These are phyloP conservation scores for Origma solitaria DNA, from an alignment of 2,113 vertebrate species.

Conservation along the genomic window DNA sequence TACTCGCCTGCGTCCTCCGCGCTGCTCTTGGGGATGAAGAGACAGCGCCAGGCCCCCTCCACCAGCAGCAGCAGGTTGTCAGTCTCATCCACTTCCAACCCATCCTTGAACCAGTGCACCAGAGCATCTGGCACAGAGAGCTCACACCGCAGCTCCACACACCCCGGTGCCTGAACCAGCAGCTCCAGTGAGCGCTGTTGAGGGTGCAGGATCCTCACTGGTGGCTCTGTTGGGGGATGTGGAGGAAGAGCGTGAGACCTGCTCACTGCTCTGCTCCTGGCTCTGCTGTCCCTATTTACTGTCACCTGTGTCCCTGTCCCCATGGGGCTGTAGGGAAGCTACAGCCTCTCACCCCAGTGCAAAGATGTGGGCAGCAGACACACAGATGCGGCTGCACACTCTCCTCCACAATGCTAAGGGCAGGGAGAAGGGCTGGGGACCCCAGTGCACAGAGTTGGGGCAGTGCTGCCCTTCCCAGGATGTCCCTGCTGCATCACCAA, in stretches of 20 bases:
- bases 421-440: background rate
- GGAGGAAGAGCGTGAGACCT: background rate
- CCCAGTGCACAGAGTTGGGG: background rate
- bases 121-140: conserved; percentile 72
- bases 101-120: conserved; percentile 85
- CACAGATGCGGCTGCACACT: rapidly evolving
- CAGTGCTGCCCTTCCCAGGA: background rate
- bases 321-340: background rate
- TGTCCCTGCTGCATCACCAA: conserved; percentile 27
- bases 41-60: conserved; percentile 71
- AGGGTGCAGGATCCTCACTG: conserved; percentile 85
- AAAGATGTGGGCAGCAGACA: rapidly evolving
- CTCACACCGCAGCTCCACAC: conserved; percentile 76
- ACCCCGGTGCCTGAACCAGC: conserved; percentile 74
- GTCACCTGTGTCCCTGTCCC: background rate
- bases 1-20: conserved; percentile 80
- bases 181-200: conserved; percentile 76
- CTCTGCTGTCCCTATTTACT: background rate
- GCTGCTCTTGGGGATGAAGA: conserved; percentile 72
- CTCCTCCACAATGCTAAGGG: background rate
- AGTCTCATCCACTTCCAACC: conserved; percentile 77
- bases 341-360: background rate
- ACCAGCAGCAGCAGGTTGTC: conserved; percentile 70
- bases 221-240: conserved; percentile 72
- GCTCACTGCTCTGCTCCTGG: background rate